phyloP scores from a whole-genome alignment of 2,888 invertebrate genomes.

The Zhuqinia jingwanae region DNA sequence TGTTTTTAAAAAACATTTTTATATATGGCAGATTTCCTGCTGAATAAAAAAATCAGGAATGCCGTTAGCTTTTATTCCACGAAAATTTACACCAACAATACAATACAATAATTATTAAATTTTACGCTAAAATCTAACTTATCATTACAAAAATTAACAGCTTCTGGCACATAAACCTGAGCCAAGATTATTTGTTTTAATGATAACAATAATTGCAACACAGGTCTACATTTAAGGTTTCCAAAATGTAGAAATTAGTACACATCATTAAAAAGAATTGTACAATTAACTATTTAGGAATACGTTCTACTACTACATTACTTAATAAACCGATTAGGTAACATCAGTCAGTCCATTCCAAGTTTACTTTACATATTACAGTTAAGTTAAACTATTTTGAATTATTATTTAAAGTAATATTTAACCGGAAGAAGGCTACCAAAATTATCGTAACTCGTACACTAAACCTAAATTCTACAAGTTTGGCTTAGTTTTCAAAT shows the following conservation, averaged over 20 bases:
- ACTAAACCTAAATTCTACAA: slow-evolving; percentile 11
- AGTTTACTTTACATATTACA: slow-evolving; percentile 17
- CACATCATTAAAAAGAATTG: slow-evolving; percentile 14
- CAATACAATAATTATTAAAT: slow-evolving; percentile 23
- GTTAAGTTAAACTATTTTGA: neutral
- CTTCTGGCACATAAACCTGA: slow-evolving; percentile 59
- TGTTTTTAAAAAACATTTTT: slow-evolving; percentile 18
- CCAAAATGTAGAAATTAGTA: neutral
- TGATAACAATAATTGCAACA: slow-evolving; percentile 25
- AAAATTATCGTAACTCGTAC: slow-evolving; percentile 4
- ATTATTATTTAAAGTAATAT: slow-evolving; percentile 23
- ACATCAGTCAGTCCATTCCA: slow-evolving; percentile 51
- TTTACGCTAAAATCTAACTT: slow-evolving; percentile 40
- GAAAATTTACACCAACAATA: neutral
- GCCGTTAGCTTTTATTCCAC: slow-evolving; percentile 33
- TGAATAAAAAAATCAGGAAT: slow-evolving; percentile 51
- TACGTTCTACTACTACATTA: slow-evolving; percentile 26
- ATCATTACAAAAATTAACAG: slow-evolving; percentile 24
- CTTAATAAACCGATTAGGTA: slow-evolving; percentile 42
- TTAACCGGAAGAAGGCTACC: slow-evolving; percentile 37
- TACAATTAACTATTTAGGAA: slow-evolving; percentile 8
- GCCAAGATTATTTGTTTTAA: slow-evolving; percentile 44
- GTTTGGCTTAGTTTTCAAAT: slow-evolving; percentile 23
- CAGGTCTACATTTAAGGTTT: neutral
- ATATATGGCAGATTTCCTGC: slow-evolving; percentile 49